These are phyloP conservation scores for Lypha dubia DNA, from an alignment of 2,888 invertebrate species.

Conservation along the genomic window DNA sequence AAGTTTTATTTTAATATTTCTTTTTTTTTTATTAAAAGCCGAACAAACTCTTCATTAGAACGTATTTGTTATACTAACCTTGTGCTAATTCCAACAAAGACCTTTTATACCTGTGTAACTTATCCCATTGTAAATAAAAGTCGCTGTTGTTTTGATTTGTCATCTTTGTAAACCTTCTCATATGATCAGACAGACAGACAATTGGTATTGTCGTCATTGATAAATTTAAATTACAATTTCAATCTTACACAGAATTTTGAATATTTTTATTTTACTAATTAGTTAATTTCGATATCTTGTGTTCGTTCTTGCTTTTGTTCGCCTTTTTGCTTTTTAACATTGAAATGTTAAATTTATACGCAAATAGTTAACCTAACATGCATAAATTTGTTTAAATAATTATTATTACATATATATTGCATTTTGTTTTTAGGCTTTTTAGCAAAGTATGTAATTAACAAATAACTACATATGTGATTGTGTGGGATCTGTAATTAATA, in stretches of 20 bases:
- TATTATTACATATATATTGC: conserved; percentile 24
- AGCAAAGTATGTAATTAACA: conserved; percentile 62
- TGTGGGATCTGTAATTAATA: conserved; percentile 20
- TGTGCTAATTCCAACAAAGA: neutral
- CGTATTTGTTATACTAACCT: conserved; percentile 6
- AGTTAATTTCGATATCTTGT: conserved; percentile 1
- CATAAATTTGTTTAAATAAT: conserved; percentile 30
- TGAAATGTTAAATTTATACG: conserved; percentile 50
- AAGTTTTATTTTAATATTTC: neutral
- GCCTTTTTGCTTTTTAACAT: conserved; percentile 46
- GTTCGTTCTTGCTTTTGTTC: neutral
- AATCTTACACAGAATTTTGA: conserved; percentile 3
- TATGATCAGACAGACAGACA: neutral
- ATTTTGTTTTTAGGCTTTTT: conserved; percentile 2
- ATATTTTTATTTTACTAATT: neutral
- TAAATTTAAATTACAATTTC: conserved; percentile 22
- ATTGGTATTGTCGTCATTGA: conserved; percentile 4
- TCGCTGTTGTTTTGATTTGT: conserved; percentile 9
- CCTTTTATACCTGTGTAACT: conserved; percentile 33
- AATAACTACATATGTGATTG: conserved; percentile 18
- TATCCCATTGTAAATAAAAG: neutral
- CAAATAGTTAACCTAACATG: conserved; percentile 39
- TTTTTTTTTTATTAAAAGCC: neutral
- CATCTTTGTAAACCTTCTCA: conserved; percentile 26
- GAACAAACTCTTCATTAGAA: neutral